A percentile compares a stretch with the other conserved stretches of the same genome.
Conservation (phyloP, 92 coral and sea anemone genomes). For the Epizoanthus fatuus region DNA sequence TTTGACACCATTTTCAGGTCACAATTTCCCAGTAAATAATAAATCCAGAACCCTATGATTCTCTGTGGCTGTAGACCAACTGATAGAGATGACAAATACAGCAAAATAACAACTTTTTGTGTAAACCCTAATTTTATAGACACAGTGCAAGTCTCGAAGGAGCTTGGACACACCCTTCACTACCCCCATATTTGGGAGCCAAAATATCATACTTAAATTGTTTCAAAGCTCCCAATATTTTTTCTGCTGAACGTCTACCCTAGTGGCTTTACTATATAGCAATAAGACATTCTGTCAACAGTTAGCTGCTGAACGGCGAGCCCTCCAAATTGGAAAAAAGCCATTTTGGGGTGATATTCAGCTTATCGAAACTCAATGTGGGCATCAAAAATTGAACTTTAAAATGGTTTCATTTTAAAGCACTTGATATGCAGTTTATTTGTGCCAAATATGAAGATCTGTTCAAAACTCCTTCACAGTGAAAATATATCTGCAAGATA, state of each 20-base stretch:
- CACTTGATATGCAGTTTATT: constrained; percentile 27
- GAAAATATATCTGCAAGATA: no score
- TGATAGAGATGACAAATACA: constrained; percentile 10
- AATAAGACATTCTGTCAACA: not conserved
- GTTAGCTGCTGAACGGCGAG: constrained; percentile 14
- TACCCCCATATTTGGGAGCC: constrained; percentile 23
- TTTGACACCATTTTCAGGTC: no score
- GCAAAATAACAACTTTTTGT: constrained; percentile 15
- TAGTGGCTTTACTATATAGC: constrained; percentile 2
- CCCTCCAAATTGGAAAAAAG: constrained; percentile 24
- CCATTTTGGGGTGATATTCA: constrained; percentile 16
- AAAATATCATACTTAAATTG: constrained; percentile 4
- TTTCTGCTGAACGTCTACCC: constrained; percentile 30
- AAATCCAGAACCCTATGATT: not conserved
- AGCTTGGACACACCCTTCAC: constrained; percentile 17
- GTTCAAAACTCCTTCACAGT: constrained; percentile 8
- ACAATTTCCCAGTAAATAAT: constrained; percentile 17
- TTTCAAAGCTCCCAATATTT: constrained; percentile 10
- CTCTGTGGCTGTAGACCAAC: constrained; percentile 14
- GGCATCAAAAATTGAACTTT: constrained; percentile 25
- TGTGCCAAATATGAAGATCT: constrained; percentile 20
- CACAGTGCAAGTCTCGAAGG: not conserved
- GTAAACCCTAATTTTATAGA: constrained; percentile 12
- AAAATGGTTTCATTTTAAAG: constrained; percentile 27
- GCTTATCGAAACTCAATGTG: constrained; percentile 23